phyloP scores from a whole-genome alignment of 2,113 vertebrate genomes.

The Struthio camelus region DNA sequence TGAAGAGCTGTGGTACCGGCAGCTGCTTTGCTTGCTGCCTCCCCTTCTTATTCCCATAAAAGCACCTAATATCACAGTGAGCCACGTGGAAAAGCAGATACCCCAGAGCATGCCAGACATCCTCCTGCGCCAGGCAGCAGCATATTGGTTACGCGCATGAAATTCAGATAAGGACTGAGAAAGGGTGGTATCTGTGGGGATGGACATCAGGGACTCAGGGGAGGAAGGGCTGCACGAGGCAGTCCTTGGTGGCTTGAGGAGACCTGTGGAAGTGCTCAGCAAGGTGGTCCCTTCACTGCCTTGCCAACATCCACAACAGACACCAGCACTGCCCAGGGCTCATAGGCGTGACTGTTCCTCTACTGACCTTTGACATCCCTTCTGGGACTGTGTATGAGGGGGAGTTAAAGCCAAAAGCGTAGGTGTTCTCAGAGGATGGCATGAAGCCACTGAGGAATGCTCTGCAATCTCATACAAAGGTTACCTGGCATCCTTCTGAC shows the following conservation, averaged over 20 bases:
- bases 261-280: background rate
- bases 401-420: background rate
- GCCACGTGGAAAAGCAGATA: rapidly evolving
- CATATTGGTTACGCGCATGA: rapidly evolving
- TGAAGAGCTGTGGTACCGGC: background rate
- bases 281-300: background rate
- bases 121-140: background rate
- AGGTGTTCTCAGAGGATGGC: rapidly evolving
- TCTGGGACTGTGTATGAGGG: background rate
- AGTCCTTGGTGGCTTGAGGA: background rate
- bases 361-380: background rate
- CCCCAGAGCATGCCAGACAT: background rate
- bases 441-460: background rate
- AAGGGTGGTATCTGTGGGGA: background rate
- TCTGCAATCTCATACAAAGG: background rate
- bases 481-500: background rate
- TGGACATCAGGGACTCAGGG: background rate
- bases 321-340: background rate
- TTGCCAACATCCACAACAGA: background rate
- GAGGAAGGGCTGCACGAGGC: rapidly evolving
- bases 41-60: background rate
- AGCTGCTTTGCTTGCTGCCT: background rate
- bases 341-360: background rate
- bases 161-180: background rate
- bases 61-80: background rate